phyloP scores from a whole-genome alignment of 2,888 invertebrate genomes.

The Thalpophila matura region DNA sequence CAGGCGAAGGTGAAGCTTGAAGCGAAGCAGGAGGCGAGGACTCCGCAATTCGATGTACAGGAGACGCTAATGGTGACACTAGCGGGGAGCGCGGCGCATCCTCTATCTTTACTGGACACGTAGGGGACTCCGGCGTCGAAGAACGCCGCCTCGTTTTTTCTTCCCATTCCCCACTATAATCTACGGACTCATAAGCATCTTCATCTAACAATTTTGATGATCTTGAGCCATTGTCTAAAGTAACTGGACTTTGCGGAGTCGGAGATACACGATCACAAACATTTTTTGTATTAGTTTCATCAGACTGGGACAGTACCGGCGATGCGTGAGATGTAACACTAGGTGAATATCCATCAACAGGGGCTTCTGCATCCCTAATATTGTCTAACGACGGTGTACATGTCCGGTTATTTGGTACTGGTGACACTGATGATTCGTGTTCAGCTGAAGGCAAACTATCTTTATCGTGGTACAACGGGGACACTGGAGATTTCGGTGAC shows the following conservation, averaged over 20 bases:
- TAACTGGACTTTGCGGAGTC: constrained; percentile 70
- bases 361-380: constrained; percentile 62
- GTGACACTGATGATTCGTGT: constrained; percentile 70
- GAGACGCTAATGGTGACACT: constrained; percentile 81
- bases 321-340: constrained; percentile 68
- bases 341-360: constrained; percentile 56
- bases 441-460: constrained; percentile 60
- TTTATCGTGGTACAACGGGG: constrained; percentile 70
- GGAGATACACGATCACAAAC: constrained; percentile 66
- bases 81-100: constrained; percentile 78
- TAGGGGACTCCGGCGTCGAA: constrained; percentile 83
- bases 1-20: constrained; percentile 80
- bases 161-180: constrained; percentile 81
- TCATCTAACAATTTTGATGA: constrained; percentile 75
- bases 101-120: constrained; percentile 72
- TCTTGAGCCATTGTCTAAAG: constrained; percentile 71
- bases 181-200: constrained; percentile 79
- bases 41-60: constrained; percentile 77
- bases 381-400: constrained; percentile 61
- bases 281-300: constrained; percentile 69
- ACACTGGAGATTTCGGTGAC: constrained; percentile 75
- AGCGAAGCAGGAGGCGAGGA: constrained; percentile 76
- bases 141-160: constrained; percentile 82
- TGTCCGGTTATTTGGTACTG: constrained; percentile 66
- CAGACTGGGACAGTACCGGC: constrained; percentile 67